Evolutionary conservation across 2,888 invertebrate genomes (phyloP).

Genomic region (Blastobasis adustella): DNA sequence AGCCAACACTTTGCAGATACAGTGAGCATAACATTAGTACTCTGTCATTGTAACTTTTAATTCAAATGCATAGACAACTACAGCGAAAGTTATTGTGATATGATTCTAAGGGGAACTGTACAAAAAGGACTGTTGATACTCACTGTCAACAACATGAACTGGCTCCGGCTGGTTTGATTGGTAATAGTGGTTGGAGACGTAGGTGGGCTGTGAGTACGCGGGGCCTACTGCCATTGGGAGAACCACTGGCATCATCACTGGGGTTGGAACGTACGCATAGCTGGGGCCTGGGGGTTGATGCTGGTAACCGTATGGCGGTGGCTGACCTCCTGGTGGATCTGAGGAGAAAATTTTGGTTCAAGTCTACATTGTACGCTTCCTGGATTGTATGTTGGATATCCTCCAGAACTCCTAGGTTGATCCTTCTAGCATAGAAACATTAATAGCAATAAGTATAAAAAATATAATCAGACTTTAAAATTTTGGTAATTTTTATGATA

Average conservation of each 20-base stretch:
- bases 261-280: slow-evolving; percentile 21
- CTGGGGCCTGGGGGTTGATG: slow-evolving; percentile 12
- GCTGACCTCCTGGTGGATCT: slow-evolving; percentile 37
- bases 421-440: too few species aligned
- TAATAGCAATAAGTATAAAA: too few species aligned
- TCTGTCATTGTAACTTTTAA: too few species aligned
- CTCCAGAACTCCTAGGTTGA: too few species aligned
- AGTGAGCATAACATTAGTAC: too few species aligned
- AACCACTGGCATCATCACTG: slow-evolving; percentile 37
- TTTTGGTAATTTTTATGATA: too few species aligned
- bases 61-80: too few species aligned
- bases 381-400: too few species aligned
- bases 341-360: slow-evolving; percentile 3
- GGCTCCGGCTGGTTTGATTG: slow-evolving; percentile 29
- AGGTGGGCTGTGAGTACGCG: slow-evolving; percentile 29
- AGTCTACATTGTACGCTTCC: neutral
- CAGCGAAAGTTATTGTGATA: too few species aligned
- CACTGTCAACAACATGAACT: slow-evolving; percentile 25
- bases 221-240: slow-evolving; percentile 32
- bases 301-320: slow-evolving; percentile 25
- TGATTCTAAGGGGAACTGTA: too few species aligned
- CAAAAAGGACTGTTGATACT: neutral
- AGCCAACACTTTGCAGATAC: too few species aligned
- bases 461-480: too few species aligned
- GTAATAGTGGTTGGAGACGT: slow-evolving; percentile 52